Evolutionary conservation across 2,113 vertebrate genomes (phyloP), one percentile per base, ranked within the genome.

Genomic region (Mustela nigripes): DNA sequence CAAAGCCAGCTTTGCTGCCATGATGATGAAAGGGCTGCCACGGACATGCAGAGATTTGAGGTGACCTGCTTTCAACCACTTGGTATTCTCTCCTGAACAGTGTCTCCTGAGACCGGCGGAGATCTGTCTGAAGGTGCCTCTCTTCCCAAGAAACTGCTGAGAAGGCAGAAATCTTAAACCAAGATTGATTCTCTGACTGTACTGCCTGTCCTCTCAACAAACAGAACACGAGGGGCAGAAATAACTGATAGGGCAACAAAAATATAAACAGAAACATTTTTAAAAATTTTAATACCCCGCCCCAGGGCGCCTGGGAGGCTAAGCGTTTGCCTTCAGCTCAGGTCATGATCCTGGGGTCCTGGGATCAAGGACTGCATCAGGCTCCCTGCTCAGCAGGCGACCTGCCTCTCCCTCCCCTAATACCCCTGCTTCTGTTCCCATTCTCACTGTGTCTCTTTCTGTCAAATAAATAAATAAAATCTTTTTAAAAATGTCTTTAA

Each of bases 131-230:
- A 78, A 93, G 80, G 31, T 39, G 21, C n/a, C 7, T 71, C 24
- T 83, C 58, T 60, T 65, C 94, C 79, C 85, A 36, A 83, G 53
- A 65, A 97, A 92, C 45, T 63, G 60, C 65, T 89, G 67, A 89
- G 80, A 89, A 78, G 79, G 95, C 80, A 82, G 95, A 97, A 92
- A 94, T 79, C 80, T 90, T 92, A 95, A 94, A 90, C 91, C 83
- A 39, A 67, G 33, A 93, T 63, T 39, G 95, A 94, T 95, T 90
- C 39, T 87, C 45, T 73, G 63, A 56, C 63, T 73, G 50, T 39
- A 87, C 60, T 39, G 84, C 48, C 91, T 87, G 62, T 87, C 91
- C 94, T 85, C 42, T 71, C 58, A 89, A 84, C 45, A 83, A 53
- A 79, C 8, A 85, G 60, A 83, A 65, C 21, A 58, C 62, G 56